These are phyloP conservation scores for Rhyacichthys aspro DNA, from an alignment of 2,797 vertebrate species.

Conservation along the genomic window DNA sequence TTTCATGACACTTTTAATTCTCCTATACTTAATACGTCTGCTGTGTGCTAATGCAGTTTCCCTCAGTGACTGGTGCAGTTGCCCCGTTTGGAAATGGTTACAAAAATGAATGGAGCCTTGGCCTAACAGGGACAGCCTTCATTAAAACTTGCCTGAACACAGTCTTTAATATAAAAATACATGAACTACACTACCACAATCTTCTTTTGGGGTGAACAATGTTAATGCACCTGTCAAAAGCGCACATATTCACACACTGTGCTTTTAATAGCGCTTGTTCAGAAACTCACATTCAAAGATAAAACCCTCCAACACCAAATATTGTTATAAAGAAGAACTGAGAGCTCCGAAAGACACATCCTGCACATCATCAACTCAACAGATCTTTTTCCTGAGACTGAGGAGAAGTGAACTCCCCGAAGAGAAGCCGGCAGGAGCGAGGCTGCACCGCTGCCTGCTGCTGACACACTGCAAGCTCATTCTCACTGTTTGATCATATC, in stretches of 20 bases:
- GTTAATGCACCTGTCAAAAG: neutral
- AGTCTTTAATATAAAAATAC: neutral
- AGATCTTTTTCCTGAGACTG: slow-evolving; percentile 35
- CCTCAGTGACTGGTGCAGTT: slow-evolving; percentile 17
- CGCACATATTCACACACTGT: neutral
- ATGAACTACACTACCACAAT: too few relatives aligned
- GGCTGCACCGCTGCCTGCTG: slow-evolving; percentile 36
- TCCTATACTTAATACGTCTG: slow-evolving; percentile 23
- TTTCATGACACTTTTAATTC: slow-evolving; percentile 30
- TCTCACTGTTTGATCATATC: slow-evolving; percentile 68
- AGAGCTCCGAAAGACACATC: slow-evolving; percentile 29
- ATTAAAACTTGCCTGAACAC: slow-evolving; percentile 24
- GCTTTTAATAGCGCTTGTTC: neutral
- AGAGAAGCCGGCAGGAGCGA: slow-evolving; percentile 35
- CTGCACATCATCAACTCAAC: slow-evolving; percentile 37
- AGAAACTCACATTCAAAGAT: neutral
- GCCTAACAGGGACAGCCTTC: slow-evolving; percentile 13
- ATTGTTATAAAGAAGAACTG: slow-evolving; percentile 17
- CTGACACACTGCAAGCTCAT: slow-evolving; percentile 58
- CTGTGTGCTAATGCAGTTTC: slow-evolving; percentile 21
- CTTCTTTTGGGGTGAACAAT: too few relatives aligned
- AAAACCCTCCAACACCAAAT: slow-evolving; percentile 28
- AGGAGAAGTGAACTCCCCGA: slow-evolving; percentile 41
- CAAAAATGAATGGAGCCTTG: neutral
- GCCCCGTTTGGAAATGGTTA: slow-evolving; percentile 12